Conservation (phyloP, 2,797 vertebrate species). For the Microchirus variegatus region DNA sequence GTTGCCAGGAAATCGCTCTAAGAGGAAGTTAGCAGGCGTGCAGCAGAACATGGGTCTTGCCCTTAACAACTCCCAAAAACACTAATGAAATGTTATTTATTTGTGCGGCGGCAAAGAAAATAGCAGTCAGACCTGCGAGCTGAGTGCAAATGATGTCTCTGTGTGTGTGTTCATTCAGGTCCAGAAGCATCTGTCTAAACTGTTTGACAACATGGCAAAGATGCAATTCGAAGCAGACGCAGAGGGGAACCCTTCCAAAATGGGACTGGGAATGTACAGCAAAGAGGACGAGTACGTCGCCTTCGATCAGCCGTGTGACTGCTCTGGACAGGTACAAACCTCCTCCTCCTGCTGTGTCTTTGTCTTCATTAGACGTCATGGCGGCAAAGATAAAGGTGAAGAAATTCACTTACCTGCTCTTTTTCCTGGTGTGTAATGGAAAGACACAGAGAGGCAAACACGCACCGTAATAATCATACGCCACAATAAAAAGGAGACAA, state of each 20-base stretch:
- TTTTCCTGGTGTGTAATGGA: conserved; percentile 9
- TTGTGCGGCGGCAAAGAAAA: conserved; percentile 16
- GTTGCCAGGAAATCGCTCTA: conserved; percentile 49
- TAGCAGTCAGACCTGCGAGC: conserved; percentile 18
- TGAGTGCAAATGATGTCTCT: conserved; percentile 17
- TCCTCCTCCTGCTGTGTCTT: not conserved
- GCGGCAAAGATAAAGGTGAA: conserved; percentile 6
- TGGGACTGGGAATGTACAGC: conserved; percentile 92
- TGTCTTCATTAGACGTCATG: not conserved
- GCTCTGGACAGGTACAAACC: conserved; percentile 88
- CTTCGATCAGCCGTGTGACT: conserved; percentile 90
- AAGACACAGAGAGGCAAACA: conserved; percentile 23
- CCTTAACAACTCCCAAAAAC: conserved; percentile 35
- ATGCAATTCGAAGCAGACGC: conserved; percentile 86
- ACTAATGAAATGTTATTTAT: conserved; percentile 47
- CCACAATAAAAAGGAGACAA: conserved; percentile 42
- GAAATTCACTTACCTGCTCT: conserved; percentile 20
- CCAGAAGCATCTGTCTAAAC: conserved; percentile 93
- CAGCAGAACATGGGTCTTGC: conserved; percentile 41
- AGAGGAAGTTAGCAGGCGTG: conserved; percentile 41
- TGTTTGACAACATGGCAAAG: conserved; percentile 94
- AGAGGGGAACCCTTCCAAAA: conserved; percentile 79
- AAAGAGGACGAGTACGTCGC: conserved; percentile 92
- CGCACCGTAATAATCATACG: conserved; percentile 32
- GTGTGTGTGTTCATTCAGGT: conserved; percentile 82